A percentile compares a stretch with the other conserved stretches of the same genome.
Evolutionary conservation across 1,140 invertebrate genomes (phyloP).

Genomic region (Parasteatoda tepidariorum): DNA sequence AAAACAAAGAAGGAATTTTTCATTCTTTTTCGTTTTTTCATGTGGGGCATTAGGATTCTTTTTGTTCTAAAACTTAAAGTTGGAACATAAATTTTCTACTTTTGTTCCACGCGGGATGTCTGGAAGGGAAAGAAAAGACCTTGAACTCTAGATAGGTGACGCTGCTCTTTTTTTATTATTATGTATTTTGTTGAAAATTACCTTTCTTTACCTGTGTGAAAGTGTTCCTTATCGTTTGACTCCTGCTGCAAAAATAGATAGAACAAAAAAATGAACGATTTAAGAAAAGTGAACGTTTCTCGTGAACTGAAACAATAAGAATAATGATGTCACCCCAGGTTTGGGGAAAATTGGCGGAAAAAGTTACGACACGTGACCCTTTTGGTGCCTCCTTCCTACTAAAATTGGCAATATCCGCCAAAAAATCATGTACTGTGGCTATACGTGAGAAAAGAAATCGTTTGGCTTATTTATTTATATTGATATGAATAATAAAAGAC

Average conservation of each 20-base stretch:
- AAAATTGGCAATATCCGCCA: not conserved
- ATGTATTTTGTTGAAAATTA: not conserved
- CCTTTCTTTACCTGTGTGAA: not conserved
- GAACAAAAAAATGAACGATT: not conserved
- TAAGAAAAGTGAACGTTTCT: not conserved
- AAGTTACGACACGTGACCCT: not conserved
- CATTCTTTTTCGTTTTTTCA: not conserved
- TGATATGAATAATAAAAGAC: too few species aligned
- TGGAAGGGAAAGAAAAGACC: not conserved
- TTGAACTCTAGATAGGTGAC: not conserved
- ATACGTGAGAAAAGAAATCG: too few species aligned
- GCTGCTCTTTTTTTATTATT: not conserved
- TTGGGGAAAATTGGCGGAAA: too few species aligned
- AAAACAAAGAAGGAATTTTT: not conserved
- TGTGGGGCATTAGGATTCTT: not conserved
- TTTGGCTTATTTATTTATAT: too few species aligned
- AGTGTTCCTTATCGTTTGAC: too few species aligned
- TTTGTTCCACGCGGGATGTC: not conserved
- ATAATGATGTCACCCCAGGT: not conserved
- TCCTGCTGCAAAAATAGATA: not conserved
- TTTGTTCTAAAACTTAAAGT: not conserved
- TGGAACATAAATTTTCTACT: not conserved
- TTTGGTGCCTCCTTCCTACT: not conserved
- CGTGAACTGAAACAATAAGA: not conserved
- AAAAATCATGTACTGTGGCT: not conserved